These are phyloP conservation scores for Aurelia aurita DNA, from an alignment of 30 jellyfish, hydroid and myxozoan species.

Conservation along the genomic window DNA sequence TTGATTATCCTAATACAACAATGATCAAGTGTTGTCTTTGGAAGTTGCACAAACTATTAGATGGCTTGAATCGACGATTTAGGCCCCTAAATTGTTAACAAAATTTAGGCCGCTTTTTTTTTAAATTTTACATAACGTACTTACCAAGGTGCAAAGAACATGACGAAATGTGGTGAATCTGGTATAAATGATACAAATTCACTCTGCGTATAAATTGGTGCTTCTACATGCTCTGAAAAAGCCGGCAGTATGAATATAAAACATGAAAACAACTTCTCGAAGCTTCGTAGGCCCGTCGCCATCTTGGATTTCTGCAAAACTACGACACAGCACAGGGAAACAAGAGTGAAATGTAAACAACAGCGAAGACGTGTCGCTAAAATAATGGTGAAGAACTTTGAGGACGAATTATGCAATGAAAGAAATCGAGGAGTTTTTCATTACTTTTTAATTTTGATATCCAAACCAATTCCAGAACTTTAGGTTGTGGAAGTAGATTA, in stretches of 20 bases:
- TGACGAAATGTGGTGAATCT: slow-evolving; percentile 82
- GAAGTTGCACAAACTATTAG: too few relatives aligned
- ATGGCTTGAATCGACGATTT: not conserved
- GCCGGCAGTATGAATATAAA: not conserved
- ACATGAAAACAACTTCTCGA: not conserved
- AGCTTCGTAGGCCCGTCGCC: slow-evolving; percentile 5
- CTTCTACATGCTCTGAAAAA: slow-evolving; percentile 3
- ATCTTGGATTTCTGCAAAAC: not conserved
- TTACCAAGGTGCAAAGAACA: slow-evolving; percentile 96
- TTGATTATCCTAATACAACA: too few relatives aligned
- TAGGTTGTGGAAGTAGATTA: too few relatives aligned
- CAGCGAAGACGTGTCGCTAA: too few relatives aligned
- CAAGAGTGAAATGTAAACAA: too few relatives aligned
- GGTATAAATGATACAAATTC: slow-evolving; percentile 41
- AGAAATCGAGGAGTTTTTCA: too few relatives aligned
- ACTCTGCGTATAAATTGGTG: slow-evolving; percentile 37
- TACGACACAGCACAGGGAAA: too few relatives aligned
- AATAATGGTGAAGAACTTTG: too few relatives aligned
- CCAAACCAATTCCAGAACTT: too few relatives aligned
- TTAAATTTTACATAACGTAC: not conserved
- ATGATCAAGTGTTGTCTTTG: too few relatives aligned
- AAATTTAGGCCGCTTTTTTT: not conserved
- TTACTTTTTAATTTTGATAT: too few relatives aligned
- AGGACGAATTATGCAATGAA: too few relatives aligned
- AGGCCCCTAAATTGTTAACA: not conserved